Percentiles rank a stretch among this genome's conserved stretches.
Evolutionary conservation across 2,113 vertebrate species (phyloP).

Genomic region (Rhineura floridana): DNA sequence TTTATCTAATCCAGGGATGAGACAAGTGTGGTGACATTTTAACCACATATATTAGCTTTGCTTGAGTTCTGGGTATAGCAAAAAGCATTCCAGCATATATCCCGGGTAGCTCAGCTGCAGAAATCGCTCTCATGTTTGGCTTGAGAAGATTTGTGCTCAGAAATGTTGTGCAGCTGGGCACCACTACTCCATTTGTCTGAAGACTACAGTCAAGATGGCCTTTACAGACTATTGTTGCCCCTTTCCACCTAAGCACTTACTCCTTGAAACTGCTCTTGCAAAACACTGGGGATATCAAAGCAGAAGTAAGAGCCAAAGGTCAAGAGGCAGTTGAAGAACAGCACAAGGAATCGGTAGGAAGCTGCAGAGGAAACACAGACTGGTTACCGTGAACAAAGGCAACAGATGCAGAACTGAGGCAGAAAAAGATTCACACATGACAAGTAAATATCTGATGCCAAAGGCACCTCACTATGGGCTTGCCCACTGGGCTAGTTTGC

Average conservation of each 20-base stretch:
- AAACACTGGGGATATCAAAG: slow-evolving; percentile 82
- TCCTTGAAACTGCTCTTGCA: slow-evolving; percentile 86
- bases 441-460: too few species aligned
- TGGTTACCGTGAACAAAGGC: not conserved
- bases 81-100: not conserved
- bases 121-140: not conserved
- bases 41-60: not conserved
- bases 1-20: too few species aligned
- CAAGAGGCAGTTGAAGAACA: slow-evolving; percentile 84
- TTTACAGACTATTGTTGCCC: fast-evolving
- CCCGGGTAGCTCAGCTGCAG: not conserved
- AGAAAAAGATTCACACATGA: too few species aligned
- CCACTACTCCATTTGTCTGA: fast-evolving
- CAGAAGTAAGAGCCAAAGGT: slow-evolving; percentile 85
- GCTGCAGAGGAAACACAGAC: slow-evolving; percentile 24
- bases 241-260: slow-evolving; percentile 56
- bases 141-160: fast-evolving
- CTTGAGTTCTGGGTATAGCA: not conserved
- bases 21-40: not conserved
- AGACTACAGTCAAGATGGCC: fast-evolving
- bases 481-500: too few species aligned
- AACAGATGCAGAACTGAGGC: not conserved
- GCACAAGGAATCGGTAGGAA: slow-evolving; percentile 78
- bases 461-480: too few species aligned
- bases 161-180: fast-evolving